A percentile compares a stretch with the other conserved stretches of the same genome.
phyloP scores from a whole-genome alignment of 2,888 invertebrate species.

The Pilophorus perplexus region DNA sequence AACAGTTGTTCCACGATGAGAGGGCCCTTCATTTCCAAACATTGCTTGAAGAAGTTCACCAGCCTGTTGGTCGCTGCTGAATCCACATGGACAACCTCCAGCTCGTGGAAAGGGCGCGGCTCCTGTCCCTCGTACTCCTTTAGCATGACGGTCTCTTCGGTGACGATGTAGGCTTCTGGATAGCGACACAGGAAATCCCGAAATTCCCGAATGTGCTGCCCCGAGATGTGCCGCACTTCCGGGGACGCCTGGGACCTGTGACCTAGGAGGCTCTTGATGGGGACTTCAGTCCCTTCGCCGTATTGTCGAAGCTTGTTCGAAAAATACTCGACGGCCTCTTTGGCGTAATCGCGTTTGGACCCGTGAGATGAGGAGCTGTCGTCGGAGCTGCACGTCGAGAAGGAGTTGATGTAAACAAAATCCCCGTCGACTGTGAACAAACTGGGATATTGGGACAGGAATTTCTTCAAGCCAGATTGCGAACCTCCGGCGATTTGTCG shows the following conservation, averaged over 20 bases:
- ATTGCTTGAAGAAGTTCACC: conserved; percentile 77
- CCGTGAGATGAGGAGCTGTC: conserved; percentile 52
- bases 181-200: conserved; percentile 82
- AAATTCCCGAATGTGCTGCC: conserved; percentile 91
- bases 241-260: conserved; percentile 95
- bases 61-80: conserved; percentile 78
- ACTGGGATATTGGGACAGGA: conserved; percentile 92
- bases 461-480: conserved; percentile 94
- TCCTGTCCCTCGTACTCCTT: conserved; percentile 63
- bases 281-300: conserved; percentile 93
- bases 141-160: conserved; percentile 77
- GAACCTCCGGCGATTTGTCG: conserved; percentile 92
- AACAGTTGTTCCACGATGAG: conserved; percentile 85
- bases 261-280: conserved; percentile 92
- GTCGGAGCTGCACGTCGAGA: conserved; percentile 61
- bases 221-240: conserved; percentile 93
- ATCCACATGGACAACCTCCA: conserved; percentile 76
- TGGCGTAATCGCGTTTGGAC: conserved; percentile 81
- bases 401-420: conserved; percentile 80
- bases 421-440: conserved; percentile 94
- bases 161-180: conserved; percentile 79
- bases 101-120: conserved; percentile 66
- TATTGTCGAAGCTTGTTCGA: conserved; percentile 92
- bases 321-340: conserved; percentile 97
- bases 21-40: conserved; percentile 77